Evolutionary conservation across 1,140 invertebrate genomes (phyloP), one percentile per base, ranked within the genome.

Genomic region (Panagrolaimus sp.): DNA sequence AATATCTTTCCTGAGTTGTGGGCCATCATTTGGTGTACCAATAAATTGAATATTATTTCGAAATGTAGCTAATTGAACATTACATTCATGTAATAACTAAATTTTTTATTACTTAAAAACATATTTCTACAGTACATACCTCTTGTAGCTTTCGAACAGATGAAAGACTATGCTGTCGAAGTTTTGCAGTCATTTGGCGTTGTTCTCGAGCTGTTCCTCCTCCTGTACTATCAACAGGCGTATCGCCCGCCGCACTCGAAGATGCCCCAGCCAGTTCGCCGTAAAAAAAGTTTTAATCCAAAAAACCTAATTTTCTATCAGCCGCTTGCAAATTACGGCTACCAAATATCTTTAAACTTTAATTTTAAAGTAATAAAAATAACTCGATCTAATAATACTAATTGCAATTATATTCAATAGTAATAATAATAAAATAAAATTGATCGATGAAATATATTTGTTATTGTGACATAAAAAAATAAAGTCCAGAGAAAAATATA

Each of bases 21-120:
- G 53, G 25, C 70, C 66, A 71, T 82, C 80, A 31, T 67, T 63
- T 14, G 71, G 51, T 23, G 81, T 83, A 16, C 80, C 80, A n/a
- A 82, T 80, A 44, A 69, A 72, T 61, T 82, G 80, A 25, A 79
- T 68, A 11, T 71, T 73, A 67, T 68, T 66, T 14, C 80, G 81
- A 27, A 81, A 75, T 0, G 71, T 45, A 14, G 80, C 79, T 43
- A 82, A 71, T 27, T 82, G 79, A 13, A 78, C 68, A 45, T 81
- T 82, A 68, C 78, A 80, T 23, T 80, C 78, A 66, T 81, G 74
- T 20, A 80, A 69, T 23, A 80, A 65, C 78, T 80, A 53, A 31
- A 79, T 42, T n/a, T n/a, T 31, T 20, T 20, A 57, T 25, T 20
- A 20, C 27, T 20, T 11, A 5, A n/a, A 20, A 53, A 1, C 20